phyloP scores from a whole-genome alignment of 2,797 vertebrate genomes.

The Psittacula echo region DNA sequence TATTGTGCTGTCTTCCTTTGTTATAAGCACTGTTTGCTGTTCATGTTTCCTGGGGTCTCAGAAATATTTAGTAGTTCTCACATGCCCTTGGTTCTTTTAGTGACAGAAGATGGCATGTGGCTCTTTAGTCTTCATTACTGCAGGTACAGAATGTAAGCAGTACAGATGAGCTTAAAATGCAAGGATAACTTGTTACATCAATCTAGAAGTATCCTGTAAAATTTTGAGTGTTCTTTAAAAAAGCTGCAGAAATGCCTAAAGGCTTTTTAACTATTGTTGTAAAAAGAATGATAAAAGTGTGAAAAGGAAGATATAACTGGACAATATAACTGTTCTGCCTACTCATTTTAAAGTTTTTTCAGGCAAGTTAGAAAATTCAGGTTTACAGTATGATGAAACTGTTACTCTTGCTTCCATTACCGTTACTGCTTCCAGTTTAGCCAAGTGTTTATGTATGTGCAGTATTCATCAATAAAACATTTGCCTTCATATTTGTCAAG shows the following conservation, averaged over 20 bases:
- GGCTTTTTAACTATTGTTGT: constrained; percentile 67
- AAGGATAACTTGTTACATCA: constrained; percentile 49
- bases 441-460: constrained; percentile 1
- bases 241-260: constrained; percentile 58
- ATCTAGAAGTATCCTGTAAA: constrained; percentile 71
- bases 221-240: constrained; percentile 68
- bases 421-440: constrained; percentile 32
- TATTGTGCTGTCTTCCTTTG: neutral
- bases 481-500: constrained; percentile 37
- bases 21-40: neutral
- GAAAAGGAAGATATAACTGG: constrained; percentile 26
- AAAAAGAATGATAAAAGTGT: constrained; percentile 63
- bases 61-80: constrained; percentile 44
- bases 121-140: constrained; percentile 61
- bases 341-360: constrained; percentile 54
- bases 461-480: constrained; percentile 53
- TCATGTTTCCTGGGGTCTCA: neutral
- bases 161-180: constrained; percentile 46
- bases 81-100: neutral
- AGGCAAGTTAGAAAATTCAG: neutral
- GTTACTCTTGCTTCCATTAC: neutral
- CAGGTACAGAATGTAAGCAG: constrained; percentile 51
- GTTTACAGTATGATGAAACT: neutral
- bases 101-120: constrained; percentile 3
- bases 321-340: constrained; percentile 36